phyloP scores from a whole-genome alignment of 2,888 invertebrate species.

The Ernsta delagoae region DNA sequence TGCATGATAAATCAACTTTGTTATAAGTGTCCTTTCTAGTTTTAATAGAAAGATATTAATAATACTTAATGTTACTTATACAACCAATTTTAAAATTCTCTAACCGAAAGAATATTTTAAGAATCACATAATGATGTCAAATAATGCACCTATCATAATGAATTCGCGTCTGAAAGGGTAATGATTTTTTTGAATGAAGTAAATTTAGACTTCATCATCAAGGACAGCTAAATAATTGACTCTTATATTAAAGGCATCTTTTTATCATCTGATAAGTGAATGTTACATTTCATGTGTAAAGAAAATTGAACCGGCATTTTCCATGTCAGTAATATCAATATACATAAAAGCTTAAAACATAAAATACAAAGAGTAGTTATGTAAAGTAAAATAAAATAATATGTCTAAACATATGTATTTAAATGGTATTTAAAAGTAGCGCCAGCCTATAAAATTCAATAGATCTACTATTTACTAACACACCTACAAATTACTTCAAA shows the following conservation, averaged over 20 bases:
- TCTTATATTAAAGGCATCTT: not conserved
- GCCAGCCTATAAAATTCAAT: slow-evolving; percentile 16
- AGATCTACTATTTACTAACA: slow-evolving; percentile 18
- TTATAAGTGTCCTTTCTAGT: too few relatives aligned
- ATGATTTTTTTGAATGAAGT: not conserved
- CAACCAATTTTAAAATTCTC: too few relatives aligned
- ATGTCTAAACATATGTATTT: slow-evolving; percentile 34
- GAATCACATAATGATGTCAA: not conserved
- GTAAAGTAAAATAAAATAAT: not conserved
- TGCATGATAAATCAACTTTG: too few relatives aligned
- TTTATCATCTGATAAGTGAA: not conserved
- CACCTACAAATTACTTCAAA: slow-evolving; percentile 25
- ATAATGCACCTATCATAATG: too few relatives aligned
- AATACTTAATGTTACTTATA: too few relatives aligned
- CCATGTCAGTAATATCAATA: not conserved
- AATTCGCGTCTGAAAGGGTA: too few relatives aligned
- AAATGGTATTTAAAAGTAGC: slow-evolving; percentile 22
- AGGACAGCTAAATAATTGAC: not conserved
- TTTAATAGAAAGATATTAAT: too few relatives aligned
- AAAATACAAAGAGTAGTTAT: not conserved
- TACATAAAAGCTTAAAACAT: slow-evolving; percentile 1
- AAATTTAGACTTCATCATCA: not conserved
- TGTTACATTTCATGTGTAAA: slow-evolving; percentile 1
- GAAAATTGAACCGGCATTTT: slow-evolving; percentile 7
- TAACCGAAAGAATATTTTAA: too few relatives aligned